Conservation (phyloP, 2,113 vertebrate genomes). For the Melanostigma gelatinosum region DNA sequence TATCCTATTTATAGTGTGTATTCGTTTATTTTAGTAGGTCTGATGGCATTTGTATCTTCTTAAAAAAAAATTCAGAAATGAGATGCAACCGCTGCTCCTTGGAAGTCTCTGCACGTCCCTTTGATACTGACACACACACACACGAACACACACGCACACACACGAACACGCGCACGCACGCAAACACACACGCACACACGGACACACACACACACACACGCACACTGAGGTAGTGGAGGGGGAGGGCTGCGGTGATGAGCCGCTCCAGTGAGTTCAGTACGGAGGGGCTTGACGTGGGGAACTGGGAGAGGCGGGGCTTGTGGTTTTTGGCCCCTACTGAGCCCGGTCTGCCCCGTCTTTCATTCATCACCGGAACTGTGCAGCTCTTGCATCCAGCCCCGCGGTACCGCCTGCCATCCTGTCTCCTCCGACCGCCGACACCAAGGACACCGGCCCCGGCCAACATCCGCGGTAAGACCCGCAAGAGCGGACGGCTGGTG, state of each 20-base stretch:
- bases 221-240: not conserved
- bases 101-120: conserved; percentile 39
- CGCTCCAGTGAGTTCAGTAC: conserved; percentile 60
- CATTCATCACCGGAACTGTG: conserved; percentile 63
- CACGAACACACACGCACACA: not conserved
- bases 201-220: conserved; percentile 2
- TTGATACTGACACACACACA: not conserved
- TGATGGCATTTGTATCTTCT: not conserved
- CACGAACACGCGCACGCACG: conserved; percentile 6
- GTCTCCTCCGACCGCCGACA: conserved; percentile 45
- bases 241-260: conserved; percentile 41
- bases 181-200: not conserved
- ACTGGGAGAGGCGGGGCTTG: conserved; percentile 19
- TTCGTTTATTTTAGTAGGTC: not conserved
- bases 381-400: conserved; percentile 31
- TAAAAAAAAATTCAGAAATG: not conserved
- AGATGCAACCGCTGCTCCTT: conserved; percentile 5
- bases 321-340: not conserved
- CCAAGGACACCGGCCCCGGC: conserved; percentile 43
- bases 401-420: conserved; percentile 24
- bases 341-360: conserved; percentile 10
- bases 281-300: conserved; percentile 48
- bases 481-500: conserved; percentile 1
- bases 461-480: conserved; percentile 68
- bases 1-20: not conserved